Conservation (phyloP, 2,888 invertebrate genomes). For the Acanthacorydalis orientalis region DNA sequence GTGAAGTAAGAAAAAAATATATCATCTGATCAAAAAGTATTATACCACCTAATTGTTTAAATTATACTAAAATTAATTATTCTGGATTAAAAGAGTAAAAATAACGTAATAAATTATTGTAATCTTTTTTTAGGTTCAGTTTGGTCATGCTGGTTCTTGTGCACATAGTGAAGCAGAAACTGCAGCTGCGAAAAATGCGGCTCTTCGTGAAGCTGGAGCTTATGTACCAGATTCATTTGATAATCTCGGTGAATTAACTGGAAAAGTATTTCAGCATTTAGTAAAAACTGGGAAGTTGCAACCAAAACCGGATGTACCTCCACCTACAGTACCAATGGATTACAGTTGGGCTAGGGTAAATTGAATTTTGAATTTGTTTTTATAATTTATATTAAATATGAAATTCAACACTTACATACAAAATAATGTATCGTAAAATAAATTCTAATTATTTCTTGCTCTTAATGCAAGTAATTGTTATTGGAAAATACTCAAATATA, state of each 20-base stretch:
- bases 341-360: conserved; percentile 87
- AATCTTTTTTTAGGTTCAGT: conserved; percentile 67
- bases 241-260: conserved; percentile 61
- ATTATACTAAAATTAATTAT: too few species aligned
- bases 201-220: conserved; percentile 68
- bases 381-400: conserved; percentile 1
- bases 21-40: neutral
- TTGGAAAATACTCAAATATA: too few species aligned
- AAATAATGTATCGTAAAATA: too few species aligned
- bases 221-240: conserved; percentile 89
- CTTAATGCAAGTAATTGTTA: too few species aligned
- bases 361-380: too few species aligned
- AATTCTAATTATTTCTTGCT: too few species aligned
- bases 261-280: conserved; percentile 54
- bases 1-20: conserved; percentile 27
- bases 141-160: conserved; percentile 98
- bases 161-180: conserved; percentile 90
- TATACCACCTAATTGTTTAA: too few species aligned
- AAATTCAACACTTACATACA: too few species aligned
- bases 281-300: conserved; percentile 71
- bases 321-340: conserved; percentile 99
- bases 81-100: too few species aligned
- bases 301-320: conserved; percentile 81
- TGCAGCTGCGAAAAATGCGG: conserved; percentile 80
- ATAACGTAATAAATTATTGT: too few species aligned